Conservation (phyloP, 2,888 invertebrate species). For the Melinaea menophilus region DNA sequence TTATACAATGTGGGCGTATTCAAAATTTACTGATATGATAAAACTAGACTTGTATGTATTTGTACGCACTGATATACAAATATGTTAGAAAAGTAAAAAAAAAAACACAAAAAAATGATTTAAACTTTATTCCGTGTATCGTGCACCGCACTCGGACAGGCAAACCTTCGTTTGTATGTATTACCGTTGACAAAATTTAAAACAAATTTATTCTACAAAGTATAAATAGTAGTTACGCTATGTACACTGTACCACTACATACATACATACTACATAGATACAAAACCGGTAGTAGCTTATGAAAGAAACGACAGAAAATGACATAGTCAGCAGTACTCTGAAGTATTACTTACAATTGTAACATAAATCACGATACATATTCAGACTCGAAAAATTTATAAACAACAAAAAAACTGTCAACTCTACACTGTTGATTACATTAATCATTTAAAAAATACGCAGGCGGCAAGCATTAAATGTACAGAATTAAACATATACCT, state of each 20-base stretch:
- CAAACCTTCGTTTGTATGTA: no score
- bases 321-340: not conserved
- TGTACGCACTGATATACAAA: no score
- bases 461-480: slow-evolving; percentile 2
- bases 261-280: slow-evolving; percentile 50
- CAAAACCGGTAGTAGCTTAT: slow-evolving; percentile 43
- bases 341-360: not conserved
- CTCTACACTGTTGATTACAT: not conserved
- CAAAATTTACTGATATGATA: no score
- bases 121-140: no score
- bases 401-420: no score
- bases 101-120: no score
- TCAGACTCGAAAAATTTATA: no score
- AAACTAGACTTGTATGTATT: no score
- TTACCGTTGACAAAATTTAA: slow-evolving; percentile 28
- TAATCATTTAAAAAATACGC: not conserved
- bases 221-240: slow-evolving; percentile 56
- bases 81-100: no score
- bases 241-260: slow-evolving; percentile 42
- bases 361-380: not conserved
- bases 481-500: not conserved
- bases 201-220: slow-evolving; percentile 63
- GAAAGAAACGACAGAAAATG: slow-evolving; percentile 12
- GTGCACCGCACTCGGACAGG: no score
- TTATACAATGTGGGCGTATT: no score